These are phyloP conservation scores for Acleris holmiana DNA, from an alignment of 2,888 invertebrate species.

Conservation along the genomic window DNA sequence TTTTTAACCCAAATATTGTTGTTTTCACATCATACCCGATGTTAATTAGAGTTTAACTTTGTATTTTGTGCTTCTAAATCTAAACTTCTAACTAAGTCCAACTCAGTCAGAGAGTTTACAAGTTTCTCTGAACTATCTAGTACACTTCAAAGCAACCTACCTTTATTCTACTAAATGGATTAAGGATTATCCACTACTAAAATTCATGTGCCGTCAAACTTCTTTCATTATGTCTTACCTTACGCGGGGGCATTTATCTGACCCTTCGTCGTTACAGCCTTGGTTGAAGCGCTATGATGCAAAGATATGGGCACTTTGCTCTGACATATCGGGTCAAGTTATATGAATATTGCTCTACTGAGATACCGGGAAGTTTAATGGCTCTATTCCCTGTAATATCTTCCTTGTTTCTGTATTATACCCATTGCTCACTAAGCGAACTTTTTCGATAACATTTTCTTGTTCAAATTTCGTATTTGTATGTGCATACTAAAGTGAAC, in stretches of 20 bases:
- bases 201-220: constrained; percentile 5
- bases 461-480: constrained; percentile 2
- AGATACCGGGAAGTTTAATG: constrained; percentile 13
- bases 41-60: no score
- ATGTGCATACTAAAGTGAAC: constrained; percentile 4
- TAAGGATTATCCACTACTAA: constrained; percentile 3
- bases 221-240: constrained; percentile 22
- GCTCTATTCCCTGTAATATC: constrained; percentile 15
- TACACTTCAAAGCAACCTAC: no score
- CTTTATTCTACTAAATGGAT: not conserved
- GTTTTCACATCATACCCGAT: no score
- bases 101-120: no score
- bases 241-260: constrained; percentile 19
- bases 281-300: constrained; percentile 26
- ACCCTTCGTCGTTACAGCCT: constrained; percentile 23
- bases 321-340: constrained; percentile 32
- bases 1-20: not conserved
- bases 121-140: no score
- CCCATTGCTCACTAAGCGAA: constrained; percentile 13
- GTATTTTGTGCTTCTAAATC: no score
- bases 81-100: no score
- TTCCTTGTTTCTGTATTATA: not conserved
- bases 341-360: constrained; percentile 22
- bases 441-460: constrained; percentile 5
- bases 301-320: constrained; percentile 34